Percentiles rank a stretch among this genome's conserved stretches.
Evolutionary conservation across 2,113 vertebrate genomes (phyloP).

Genomic region (Nibea coibor): DNA sequence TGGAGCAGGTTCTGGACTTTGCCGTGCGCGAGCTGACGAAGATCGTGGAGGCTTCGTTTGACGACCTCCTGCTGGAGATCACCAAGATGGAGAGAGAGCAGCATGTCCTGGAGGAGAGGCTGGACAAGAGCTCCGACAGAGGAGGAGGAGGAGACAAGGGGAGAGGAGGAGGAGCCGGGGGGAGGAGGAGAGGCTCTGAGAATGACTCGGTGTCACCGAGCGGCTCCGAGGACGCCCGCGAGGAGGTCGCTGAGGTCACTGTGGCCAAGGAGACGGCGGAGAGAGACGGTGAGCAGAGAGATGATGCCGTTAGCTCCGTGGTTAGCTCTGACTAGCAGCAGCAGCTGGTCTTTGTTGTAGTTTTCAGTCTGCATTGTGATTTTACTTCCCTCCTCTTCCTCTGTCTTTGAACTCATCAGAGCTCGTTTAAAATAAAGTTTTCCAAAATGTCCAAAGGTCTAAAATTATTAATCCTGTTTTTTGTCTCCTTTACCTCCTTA

Average conservation of each 20-base stretch:
- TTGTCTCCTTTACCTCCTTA: too few relatives aligned
- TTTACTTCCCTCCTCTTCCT: neutral
- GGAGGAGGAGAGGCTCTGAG: constrained; percentile 52
- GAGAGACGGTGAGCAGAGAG: constrained; percentile 28
- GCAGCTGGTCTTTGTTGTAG: too few relatives aligned
- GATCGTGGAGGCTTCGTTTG: constrained; percentile 85
- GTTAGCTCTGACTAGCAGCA: too few relatives aligned
- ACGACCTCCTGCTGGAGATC: constrained; percentile 85
- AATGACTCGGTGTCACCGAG: constrained; percentile 69
- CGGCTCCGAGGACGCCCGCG: constrained; percentile 64
- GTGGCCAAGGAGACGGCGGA: constrained; percentile 16
- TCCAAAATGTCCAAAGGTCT: neutral
- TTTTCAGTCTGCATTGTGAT: too few relatives aligned
- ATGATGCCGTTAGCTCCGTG: too few relatives aligned
- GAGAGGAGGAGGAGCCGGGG: neutral
- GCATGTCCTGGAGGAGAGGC: constrained; percentile 64
- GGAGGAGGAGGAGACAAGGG: neutral
- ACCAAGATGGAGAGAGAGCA: constrained; percentile 83
- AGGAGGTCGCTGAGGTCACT: constrained; percentile 19
- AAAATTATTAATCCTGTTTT: neutral
- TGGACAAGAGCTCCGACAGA: constrained; percentile 29
- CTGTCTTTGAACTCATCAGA: too few relatives aligned
- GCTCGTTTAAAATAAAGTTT: too few relatives aligned
- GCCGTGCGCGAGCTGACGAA: constrained; percentile 81
- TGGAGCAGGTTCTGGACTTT: constrained; percentile 84